Evolutionary conservation across 1,140 invertebrate genomes (phyloP), one percentile per base, ranked within the genome.

Genomic region (Andrena cerasifolii): DNA sequence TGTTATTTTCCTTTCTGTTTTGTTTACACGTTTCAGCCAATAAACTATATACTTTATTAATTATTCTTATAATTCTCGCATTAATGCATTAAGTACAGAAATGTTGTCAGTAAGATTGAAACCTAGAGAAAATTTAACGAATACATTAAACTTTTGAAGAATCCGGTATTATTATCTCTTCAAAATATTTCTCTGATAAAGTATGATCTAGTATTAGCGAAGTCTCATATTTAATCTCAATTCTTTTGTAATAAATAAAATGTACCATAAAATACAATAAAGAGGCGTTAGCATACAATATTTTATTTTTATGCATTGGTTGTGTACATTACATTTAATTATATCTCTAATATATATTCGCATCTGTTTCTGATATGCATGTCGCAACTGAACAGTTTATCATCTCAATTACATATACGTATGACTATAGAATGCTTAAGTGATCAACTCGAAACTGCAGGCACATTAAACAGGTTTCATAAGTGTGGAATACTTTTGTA

Each of bases 1-100:
- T 73, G 26, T 71, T 76, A 59, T 49, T 59, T 45, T 75, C 45
- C 36, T 68, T n/a, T n/a, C n/a, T n/a, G n/a, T n/a, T n/a, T n/a
- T n/a, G n/a, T n/a, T 24, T 8, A 62, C 28, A 71, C 24, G 21
- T 59, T 71, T 77, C 74, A 71, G 70, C 26, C 6, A 73, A 78
- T 73, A 73, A 73, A 73, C 2, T 58, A n/a, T 31, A 47, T 65
- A 73, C 31, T 71, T 66, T 33, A 40, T 58, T 24, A 53, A 56
- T 65, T 2, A n/a, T 21, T 68, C 21, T 24, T 56, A 49, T 68
- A 43, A 33, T 58, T 40, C n/a, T n/a, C 31, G 26, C 3, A 58
- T 76, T n/a, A 43, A 33, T 40, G 0, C 0, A 33, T 18, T 36
- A 54, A 56, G n/a, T 67, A 62, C 14, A 45, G n/a, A 62, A 45